A percentile compares a stretch with the other conserved stretches of the same genome.
Conservation (phyloP, 2,797 vertebrate genomes). For the Hippoglossus hippoglossus region DNA sequence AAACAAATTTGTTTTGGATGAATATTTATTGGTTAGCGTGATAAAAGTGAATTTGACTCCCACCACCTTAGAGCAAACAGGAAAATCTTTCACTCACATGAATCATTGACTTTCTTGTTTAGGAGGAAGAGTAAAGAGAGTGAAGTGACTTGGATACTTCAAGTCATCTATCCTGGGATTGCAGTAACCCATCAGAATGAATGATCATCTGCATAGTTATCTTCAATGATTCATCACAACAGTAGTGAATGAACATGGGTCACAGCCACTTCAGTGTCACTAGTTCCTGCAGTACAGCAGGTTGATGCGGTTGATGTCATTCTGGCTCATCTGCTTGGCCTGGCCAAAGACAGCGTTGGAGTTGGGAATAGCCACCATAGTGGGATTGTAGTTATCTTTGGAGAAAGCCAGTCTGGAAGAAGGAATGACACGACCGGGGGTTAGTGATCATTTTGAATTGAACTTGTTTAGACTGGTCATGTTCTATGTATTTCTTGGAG, state of each 20-base stretch:
- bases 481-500: no score
- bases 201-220: no score
- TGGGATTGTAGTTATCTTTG: constrained; percentile 3
- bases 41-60: neutral
- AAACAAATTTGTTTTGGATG: neutral
- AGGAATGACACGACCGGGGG: neutral
- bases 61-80: constrained; percentile 4
- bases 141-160: no score
- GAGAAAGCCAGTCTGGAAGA: constrained; percentile 21
- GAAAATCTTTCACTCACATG: neutral
- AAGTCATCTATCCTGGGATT: no score
- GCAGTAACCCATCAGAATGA: no score
- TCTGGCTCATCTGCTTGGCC: constrained; percentile 36
- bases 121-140: neutral
- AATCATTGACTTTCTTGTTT: neutral
- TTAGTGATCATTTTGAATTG: neutral
- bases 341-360: neutral
- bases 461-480: no score
- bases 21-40: neutral
- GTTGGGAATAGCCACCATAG: constrained; percentile 9
- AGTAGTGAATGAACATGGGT: no score
- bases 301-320: constrained; percentile 35
- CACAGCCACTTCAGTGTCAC: neutral
- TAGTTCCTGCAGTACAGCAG: constrained; percentile 24
- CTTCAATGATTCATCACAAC: no score